Evolutionary conservation across 2,113 vertebrate genomes (phyloP), one percentile per base, ranked within the genome.

Genomic region (Mobula birostris): DNA sequence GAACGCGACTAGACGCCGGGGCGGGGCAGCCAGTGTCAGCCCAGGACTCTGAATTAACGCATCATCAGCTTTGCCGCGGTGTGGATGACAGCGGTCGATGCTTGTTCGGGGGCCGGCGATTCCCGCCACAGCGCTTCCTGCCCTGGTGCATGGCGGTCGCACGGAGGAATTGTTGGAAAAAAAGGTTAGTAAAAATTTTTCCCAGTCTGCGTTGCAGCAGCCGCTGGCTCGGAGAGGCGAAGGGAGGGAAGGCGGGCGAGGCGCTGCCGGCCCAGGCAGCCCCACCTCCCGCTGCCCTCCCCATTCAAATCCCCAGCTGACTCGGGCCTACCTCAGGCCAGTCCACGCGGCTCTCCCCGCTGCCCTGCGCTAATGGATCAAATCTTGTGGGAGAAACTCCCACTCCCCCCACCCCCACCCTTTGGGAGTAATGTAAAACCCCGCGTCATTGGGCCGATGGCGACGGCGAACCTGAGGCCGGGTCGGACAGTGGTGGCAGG

Each of bases 121-220:
- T 93, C 91, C 91, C 91, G 91, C 91, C 91, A 93, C 70, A 74
- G 91, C 48, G 83, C 48, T 87, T 87, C 83, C 83, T 87, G 83
- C 91, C 68, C 91, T 93, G 91, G 91, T 93, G 91, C 91, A 93
- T 93, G 91, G 91, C 91, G 91, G 91, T 93, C 91, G 91, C 68
- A 74, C 91, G 91, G 91, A 93, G 91, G 91, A 93, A 93, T 93
- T 93, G 91, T 93, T 93, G 91, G 91, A 93, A 93, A 93, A 93
- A 93, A 93, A 93, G 91, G 91, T 93, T 93, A 93, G 91, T 93
- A 56, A 93, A 70, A 68, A 11, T n/a, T 74, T 93, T 72, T 74
- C 91, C 91, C 68, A 72, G 68, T 48, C 91, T 24, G 91, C 91
- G 66, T 74, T 72, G 90, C 90, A 74, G 66, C 90, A 93, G 91